Conservation (phyloP, 2,888 invertebrate species). For the Caenorhabditis wallacei region DNA sequence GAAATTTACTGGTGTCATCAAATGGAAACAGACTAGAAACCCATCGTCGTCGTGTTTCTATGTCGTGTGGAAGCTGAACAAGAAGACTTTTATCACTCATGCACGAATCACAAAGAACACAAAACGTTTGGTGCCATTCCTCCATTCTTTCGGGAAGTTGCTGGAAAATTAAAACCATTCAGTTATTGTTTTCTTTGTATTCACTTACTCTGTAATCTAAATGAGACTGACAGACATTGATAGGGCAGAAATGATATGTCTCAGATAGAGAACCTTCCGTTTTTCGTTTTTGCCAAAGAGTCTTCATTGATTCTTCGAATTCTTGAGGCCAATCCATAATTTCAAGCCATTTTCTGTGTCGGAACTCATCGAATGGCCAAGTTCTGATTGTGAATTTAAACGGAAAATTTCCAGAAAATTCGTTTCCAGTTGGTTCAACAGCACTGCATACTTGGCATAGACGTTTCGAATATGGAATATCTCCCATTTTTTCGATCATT, state of each 20-base stretch:
- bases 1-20: slow-evolving; percentile 43
- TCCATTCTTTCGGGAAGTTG: slow-evolving; percentile 65
- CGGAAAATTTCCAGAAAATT: slow-evolving; percentile 24
- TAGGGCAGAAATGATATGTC: slow-evolving; percentile 66
- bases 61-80: slow-evolving; percentile 61
- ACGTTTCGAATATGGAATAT: slow-evolving; percentile 57
- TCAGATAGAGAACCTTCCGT: slow-evolving; percentile 54
- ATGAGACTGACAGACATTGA: slow-evolving; percentile 70
- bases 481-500: slow-evolving; percentile 60
- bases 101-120: slow-evolving; percentile 68
- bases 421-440: slow-evolving; percentile 50
- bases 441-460: slow-evolving; percentile 68
- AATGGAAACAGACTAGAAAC: slow-evolving; percentile 50
- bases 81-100: slow-evolving; percentile 64
- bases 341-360: slow-evolving; percentile 72
- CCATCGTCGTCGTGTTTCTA: slow-evolving; percentile 50
- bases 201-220: slow-evolving; percentile 58
- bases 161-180: slow-evolving; percentile 9
- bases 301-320: slow-evolving; percentile 68
- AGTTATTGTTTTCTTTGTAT: neutral
- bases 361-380: slow-evolving; percentile 72
- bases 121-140: slow-evolving; percentile 66
- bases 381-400: slow-evolving; percentile 60
- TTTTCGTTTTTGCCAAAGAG: slow-evolving; percentile 66
- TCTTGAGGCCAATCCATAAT: slow-evolving; percentile 70